Conservation (phyloP, 1,140 invertebrate species). For the Philopotamus ludificatus region DNA sequence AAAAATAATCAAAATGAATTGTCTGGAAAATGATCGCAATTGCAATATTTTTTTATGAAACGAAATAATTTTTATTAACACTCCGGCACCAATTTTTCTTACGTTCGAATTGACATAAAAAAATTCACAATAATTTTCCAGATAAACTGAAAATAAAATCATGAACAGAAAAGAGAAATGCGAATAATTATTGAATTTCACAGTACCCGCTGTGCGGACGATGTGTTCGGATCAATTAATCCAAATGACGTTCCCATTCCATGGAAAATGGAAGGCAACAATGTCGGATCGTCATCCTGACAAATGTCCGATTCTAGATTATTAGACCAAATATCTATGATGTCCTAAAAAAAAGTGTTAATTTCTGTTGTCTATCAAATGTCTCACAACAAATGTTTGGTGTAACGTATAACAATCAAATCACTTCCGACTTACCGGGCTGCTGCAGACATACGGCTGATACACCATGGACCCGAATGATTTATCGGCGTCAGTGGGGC, state of each 20-base stretch:
- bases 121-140: not conserved
- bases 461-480: conserved; percentile 51
- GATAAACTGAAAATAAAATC: not conserved
- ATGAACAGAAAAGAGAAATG: not conserved
- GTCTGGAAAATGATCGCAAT: no score
- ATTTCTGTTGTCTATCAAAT: not conserved
- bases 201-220: not conserved
- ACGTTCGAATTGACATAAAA: not conserved
- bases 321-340: conserved; percentile 7
- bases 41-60: not conserved
- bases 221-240: not conserved
- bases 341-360: conserved; percentile 5
- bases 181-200: not conserved
- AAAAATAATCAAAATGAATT: no score
- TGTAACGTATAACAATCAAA: not conserved
- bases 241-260: not conserved
- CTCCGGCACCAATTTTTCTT: not conserved
- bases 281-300: not conserved
- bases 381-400: not conserved
- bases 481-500: conserved; percentile 48
- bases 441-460: conserved; percentile 31
- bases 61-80: not conserved
- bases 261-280: conserved; percentile 1
- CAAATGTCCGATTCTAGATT: not conserved
- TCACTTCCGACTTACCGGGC: conserved; percentile 4